A percentile compares a stretch with the other conserved stretches of the same genome.
These are phyloP conservation scores for Drosophila meridiana DNA, from an alignment of 2,888 invertebrate genomes.

Conservation along the genomic window DNA sequence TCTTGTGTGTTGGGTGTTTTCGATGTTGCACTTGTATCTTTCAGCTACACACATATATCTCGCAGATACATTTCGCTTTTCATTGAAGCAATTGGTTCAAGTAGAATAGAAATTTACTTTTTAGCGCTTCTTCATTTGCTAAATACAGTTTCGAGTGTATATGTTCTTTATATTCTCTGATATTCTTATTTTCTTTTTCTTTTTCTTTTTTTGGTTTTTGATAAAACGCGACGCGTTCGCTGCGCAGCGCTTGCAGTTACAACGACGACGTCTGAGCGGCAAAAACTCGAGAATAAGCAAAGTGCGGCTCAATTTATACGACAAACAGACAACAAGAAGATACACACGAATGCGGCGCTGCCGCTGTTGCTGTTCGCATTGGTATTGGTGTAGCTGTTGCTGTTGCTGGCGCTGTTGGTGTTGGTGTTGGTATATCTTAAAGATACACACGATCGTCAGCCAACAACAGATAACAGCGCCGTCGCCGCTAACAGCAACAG, in stretches of 20 bases:
- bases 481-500: constrained; percentile 40
- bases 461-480: constrained; percentile 62
- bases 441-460: constrained; percentile 73
- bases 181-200: neutral
- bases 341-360: constrained; percentile 57
- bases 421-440: constrained; percentile 62
- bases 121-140: neutral
- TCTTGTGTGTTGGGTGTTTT: constrained; percentile 26
- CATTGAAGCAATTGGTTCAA: constrained; percentile 2
- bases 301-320: constrained; percentile 81
- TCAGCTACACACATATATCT: constrained; percentile 44
- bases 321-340: constrained; percentile 78
- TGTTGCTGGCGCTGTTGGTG: constrained; percentile 27
- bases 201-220: neutral
- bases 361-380: constrained; percentile 17
- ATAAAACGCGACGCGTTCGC: constrained; percentile 53
- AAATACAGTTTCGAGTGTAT: constrained; percentile 25
- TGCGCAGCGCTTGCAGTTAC: constrained; percentile 75
- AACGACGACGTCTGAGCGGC: constrained; percentile 77
- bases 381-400: constrained; percentile 27
- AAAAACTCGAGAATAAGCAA: constrained; percentile 81
- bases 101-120: constrained; percentile 16
- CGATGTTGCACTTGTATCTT: constrained; percentile 58
- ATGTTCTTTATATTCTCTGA: constrained; percentile 1
- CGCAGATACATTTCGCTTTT: constrained; percentile 29